Base-by-base conservation (phyloP, 2,888 invertebrate species). In the Mesodorylaimus sp. region DNA sequence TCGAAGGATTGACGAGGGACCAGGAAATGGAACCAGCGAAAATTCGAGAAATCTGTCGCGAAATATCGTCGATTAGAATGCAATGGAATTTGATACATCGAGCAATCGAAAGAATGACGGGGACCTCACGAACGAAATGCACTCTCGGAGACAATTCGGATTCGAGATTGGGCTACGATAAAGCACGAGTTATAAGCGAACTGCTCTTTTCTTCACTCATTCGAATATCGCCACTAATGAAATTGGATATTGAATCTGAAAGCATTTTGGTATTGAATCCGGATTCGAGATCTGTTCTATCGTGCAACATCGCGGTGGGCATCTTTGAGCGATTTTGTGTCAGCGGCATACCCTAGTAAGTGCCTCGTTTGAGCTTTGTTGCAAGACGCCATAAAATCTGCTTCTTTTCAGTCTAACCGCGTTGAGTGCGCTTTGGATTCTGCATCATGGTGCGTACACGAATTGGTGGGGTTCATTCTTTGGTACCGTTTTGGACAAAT, bases 401-500 rank as follows among this genome's bases (percentile, higher is more conserved):
- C 25, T 71, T 88, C 53, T 70, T 84, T 61, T 3, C n/a, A 50
- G 50, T 10, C n/a, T 50, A 3, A 36, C 45, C 3, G 46, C 37
- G 29, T n/a, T 46, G n/a, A 47, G 46, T 28, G 3, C 7, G 21
- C 13, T 47, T 25, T 50, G 50, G 50, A 36, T 48, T 5, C 28
- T 48, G 44, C 36, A 48, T 19, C 44, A 27, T 3, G 25, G n/a
- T n/a, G 32, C 38, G 10, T n/a, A 10, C 25, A 25, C 16, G 3
- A 23, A 21, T 10, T 89, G 86, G 82, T 89, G 89, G 88, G 88
- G 88, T 39, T 77, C 79, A 56, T 85, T 83, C 62, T 73, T 89
- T n/a, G 82, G 85, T 1, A 79, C 81, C 60, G 81, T 81, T 26
- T 75, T 89, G 50, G 77, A 79, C 24, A 74, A 76, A 54, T 77